Base-by-base conservation (phyloP, 1,140 invertebrate genomes). In the Oscheius sp. region DNA sequence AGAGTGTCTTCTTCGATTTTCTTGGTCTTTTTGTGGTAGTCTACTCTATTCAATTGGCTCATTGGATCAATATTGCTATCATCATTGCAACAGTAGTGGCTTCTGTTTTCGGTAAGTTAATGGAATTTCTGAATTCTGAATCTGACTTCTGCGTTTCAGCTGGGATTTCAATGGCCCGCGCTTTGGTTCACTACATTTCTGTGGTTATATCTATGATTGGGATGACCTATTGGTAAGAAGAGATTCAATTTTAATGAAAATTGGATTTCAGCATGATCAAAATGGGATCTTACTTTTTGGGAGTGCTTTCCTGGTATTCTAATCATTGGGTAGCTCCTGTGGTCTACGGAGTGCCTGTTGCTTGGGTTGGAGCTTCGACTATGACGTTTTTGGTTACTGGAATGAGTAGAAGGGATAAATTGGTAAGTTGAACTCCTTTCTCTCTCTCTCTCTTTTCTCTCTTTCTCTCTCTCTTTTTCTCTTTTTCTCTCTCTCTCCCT, bases 11-110 rank as follows among this genome's bases (percentile, higher is more conserved):
- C 85, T 85, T 76, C 80, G 86, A 86, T 74, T 55, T 86, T 20
- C 29, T 86, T n/a, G 85, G 85, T n/a, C 72, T 80, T 15, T 81
- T 85, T 23, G 81, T 86, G 74, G 75, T 86, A n/a, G 62, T 76
- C 38, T 76, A 76, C 32, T 55, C 71, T 46, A 38, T 76, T 0
- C 29, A 46, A 26, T 15, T 76, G 3, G 71, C 59, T 1, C 67
- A 76, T 32, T 32, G 35, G 10, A 23, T 73, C 18, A 73, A 63
- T 42, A 32, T 73, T 46, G 32, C 29, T 20, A 71, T 71, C 20
- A 35, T 75, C 36, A 42, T 74, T 31, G 15, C 46, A 28, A 46
- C 42, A 10, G 42, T 52, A 18, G 28, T 58, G 2, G 2, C 35
- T 1, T 52, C 35, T 34, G 28, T 75, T 15, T 32, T 34, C 46